Evolutionary conservation across 1,140 invertebrate species (phyloP), one percentile per base, ranked within the genome.

Genomic region (Drosophila miranda): DNA sequence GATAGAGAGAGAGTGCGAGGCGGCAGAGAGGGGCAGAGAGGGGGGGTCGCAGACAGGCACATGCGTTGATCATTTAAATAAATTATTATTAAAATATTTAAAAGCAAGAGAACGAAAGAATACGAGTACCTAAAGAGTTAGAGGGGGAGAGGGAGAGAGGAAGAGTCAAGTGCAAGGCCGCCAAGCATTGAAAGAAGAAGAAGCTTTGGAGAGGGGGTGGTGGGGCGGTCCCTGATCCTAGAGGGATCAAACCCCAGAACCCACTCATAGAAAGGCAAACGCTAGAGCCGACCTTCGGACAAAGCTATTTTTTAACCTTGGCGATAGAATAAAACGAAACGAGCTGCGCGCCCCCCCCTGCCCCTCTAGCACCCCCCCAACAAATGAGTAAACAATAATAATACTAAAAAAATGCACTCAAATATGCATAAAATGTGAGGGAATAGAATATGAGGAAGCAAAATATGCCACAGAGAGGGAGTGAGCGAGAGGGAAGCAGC

Each of bases 271-370:
- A 38, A 34, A 11, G 34, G 34, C 49, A 59, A 16, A 21, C 55
- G 49, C 30, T 6, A 56, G 67, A 61, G 78, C 78, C 78, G 82
- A 89, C 89, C 88, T 90, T 90, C 88, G 71, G 49, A 53, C 30
- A 53, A 68, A 86, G 78, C 79, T 90, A 87, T 82, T 90, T 88
- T 90, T 90, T 77, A 90, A 90, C 88, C 88, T 87, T 90, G 89
- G 79, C 72, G 23, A 26, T 74, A 68, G 55, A 88, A 78, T 67
- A 57, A 78, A 76, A 76, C 72, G 60, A 52, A 23, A 23, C 23
- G 23, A 23, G 23, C 23, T 23, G 46, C 75, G 41, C 23, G 56
- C 51, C 54, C 42, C 54, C 8, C 30, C 30, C 28, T 28, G 6
- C 28, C 7, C 28, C 23, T 5, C 0, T 5, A 2, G 28, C 28